Evolutionary conservation across 2,888 invertebrate genomes (phyloP).

Genomic region (Sussaba pulchella): DNA sequence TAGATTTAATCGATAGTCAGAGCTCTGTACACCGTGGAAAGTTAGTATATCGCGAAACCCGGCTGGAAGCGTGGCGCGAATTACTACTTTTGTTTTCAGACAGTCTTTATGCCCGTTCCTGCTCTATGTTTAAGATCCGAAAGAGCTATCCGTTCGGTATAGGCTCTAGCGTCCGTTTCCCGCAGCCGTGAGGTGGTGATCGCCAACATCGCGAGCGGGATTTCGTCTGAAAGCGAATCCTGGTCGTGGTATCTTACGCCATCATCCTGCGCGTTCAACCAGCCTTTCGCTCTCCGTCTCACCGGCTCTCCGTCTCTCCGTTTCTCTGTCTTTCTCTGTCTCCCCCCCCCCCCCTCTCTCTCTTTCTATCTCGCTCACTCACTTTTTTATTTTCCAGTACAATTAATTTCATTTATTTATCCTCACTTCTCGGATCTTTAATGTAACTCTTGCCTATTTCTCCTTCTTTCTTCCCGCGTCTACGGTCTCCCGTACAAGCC

Average conservation of each 20-base stretch:
- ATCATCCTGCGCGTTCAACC: slow-evolving; percentile 62
- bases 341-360: background rate
- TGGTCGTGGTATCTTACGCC: slow-evolving; percentile 69
- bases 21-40: slow-evolving; percentile 26
- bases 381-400: slow-evolving; percentile 41
- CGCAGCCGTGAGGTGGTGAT: slow-evolving; percentile 30
- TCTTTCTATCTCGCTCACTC: slow-evolving; percentile 2
- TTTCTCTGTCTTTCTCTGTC: slow-evolving; percentile 1
- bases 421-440: slow-evolving; percentile 52
- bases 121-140: slow-evolving; percentile 41
- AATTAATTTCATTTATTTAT: slow-evolving; percentile 69
- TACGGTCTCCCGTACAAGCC: slow-evolving; percentile 20
- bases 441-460: slow-evolving; percentile 40
- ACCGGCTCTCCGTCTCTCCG: slow-evolving; percentile 3
- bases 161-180: slow-evolving; percentile 31
- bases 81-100: slow-evolving; percentile 64
- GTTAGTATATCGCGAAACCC: slow-evolving; percentile 51
- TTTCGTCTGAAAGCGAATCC: slow-evolving; percentile 69
- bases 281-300: background rate
- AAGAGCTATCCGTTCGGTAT: background rate
- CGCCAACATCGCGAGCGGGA: slow-evolving; percentile 52
- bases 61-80: slow-evolving; percentile 55
- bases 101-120: slow-evolving; percentile 51
- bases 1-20: too few relatives aligned
- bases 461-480: slow-evolving; percentile 49